Base-by-base conservation (phyloP, 1,140 invertebrate species). In the Protaetia brevitarsis region DNA sequence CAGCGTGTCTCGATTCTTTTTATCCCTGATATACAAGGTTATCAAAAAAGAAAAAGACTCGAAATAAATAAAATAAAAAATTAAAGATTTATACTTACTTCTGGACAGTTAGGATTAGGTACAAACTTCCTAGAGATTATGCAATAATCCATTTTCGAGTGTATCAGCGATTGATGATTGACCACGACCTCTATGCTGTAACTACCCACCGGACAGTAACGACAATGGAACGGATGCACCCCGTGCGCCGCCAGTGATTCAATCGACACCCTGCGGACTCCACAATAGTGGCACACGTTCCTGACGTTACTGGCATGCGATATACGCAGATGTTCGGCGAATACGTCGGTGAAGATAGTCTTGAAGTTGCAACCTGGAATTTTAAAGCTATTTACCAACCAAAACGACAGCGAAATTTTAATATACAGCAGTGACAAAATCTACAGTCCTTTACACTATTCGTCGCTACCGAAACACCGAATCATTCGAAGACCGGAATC, bases 81-180 rank as follows among this genome's bases (percentile, higher is more conserved):
- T 11, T 11, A 34, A 34, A 34, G 13, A 34, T 6, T 34, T 34
- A 2, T n/a, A n/a, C n/a, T 34, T 51, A 51, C 41, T 23, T 51
- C 41, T 4, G 41, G 41, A 51, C 21, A 51, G 16, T 51, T 51
- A 6, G 41, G 41, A 51, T 51, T 23, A 4, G 41, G 41, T 23
- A 51, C 19, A 21, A 51, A 51, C 19, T 51, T 51, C 41, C 41
- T 51, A 0, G 21, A 23, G 19, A 51, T 51, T 3, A 51, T 23
- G 5, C 41, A 51, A 26, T 51, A 67, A 19, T 57, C 29, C 19
- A 70, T 4, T 28, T 63, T 69, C 1, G 70, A 65, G 56, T 75
- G 74, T 5, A 45, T 10, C 11, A 64, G 6, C 0, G 67, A 29
- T 11, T 71, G 41, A 51, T 51, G 41, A 26, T 51, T 51, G 13